These are phyloP conservation scores for Watsonalla cultraria DNA, from an alignment of 2,888 invertebrate genomes.

Conservation along the genomic window DNA sequence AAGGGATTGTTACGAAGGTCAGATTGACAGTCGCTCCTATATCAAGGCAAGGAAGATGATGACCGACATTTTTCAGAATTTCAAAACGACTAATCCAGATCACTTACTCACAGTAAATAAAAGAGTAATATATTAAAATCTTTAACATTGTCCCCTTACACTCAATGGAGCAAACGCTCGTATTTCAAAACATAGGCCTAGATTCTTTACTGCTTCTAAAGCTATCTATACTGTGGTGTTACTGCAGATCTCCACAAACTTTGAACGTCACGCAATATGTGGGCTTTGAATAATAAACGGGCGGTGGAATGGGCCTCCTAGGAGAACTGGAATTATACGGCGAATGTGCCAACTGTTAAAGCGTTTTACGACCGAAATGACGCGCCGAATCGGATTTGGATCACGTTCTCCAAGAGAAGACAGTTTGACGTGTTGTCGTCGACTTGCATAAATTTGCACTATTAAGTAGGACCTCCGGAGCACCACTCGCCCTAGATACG, in stretches of 20 bases:
- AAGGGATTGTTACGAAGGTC: too few species aligned
- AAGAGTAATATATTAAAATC: too few species aligned
- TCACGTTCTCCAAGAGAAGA: constrained; percentile 66
- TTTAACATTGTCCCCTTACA: too few species aligned
- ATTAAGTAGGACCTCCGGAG: constrained; percentile 51
- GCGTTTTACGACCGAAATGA: constrained; percentile 71
- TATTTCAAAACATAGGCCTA: too few species aligned
- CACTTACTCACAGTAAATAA: too few species aligned
- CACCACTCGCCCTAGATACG: constrained; percentile 38
- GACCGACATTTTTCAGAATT: too few species aligned
- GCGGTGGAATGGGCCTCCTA: constrained; percentile 45
- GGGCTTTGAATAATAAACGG: constrained; percentile 61
- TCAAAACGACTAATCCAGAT: too few species aligned
- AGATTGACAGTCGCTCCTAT: too few species aligned
- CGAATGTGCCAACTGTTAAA: constrained; percentile 71
- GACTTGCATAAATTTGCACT: constrained; percentile 77
- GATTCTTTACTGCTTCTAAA: too few species aligned
- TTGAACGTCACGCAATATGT: constrained; percentile 23
- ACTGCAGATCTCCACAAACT: constrained; percentile 7
- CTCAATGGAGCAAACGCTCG: too few species aligned
- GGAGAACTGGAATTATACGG: constrained; percentile 60
- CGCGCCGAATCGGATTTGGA: constrained; percentile 71
- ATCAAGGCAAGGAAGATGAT: too few species aligned
- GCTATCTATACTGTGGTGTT: neutral
- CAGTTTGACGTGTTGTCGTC: constrained; percentile 72